Evolutionary conservation across 2,888 invertebrate genomes (phyloP).

Genomic region (Reticulitermes lucifugus): DNA sequence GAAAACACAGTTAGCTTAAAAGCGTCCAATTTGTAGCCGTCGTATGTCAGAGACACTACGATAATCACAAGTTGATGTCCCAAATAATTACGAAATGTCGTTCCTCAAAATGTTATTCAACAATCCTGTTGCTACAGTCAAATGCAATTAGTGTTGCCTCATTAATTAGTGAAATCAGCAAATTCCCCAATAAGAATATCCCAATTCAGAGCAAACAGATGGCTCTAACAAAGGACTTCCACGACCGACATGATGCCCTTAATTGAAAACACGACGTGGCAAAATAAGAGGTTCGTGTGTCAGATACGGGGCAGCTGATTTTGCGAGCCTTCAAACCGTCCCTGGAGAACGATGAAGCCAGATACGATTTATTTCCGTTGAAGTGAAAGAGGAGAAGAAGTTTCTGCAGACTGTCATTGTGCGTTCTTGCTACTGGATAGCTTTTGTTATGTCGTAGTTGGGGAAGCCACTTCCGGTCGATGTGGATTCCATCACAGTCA

Average conservation of each 20-base stretch:
- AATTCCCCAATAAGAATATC: neutral
- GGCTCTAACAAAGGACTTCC: neutral
- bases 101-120: too few species aligned
- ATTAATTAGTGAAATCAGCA: too few species aligned
- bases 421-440: neutral
- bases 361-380: neutral
- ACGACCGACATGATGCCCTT: neutral
- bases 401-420: neutral
- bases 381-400: neutral
- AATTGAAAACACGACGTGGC: neutral
- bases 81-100: too few species aligned
- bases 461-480: neutral
- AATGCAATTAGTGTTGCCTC: too few species aligned
- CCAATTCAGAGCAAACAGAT: neutral
- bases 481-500: neutral
- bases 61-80: too few species aligned
- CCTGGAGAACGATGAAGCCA: neutral
- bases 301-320: neutral
- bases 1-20: too few species aligned
- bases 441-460: constrained; percentile 9
- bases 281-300: neutral
- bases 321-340: neutral
- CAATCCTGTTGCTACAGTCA: too few species aligned
- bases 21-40: too few species aligned
- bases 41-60: too few species aligned